Evolutionary conservation across 2,113 vertebrate species (phyloP).

Genomic region (Phrynocephalus versicolor): DNA sequence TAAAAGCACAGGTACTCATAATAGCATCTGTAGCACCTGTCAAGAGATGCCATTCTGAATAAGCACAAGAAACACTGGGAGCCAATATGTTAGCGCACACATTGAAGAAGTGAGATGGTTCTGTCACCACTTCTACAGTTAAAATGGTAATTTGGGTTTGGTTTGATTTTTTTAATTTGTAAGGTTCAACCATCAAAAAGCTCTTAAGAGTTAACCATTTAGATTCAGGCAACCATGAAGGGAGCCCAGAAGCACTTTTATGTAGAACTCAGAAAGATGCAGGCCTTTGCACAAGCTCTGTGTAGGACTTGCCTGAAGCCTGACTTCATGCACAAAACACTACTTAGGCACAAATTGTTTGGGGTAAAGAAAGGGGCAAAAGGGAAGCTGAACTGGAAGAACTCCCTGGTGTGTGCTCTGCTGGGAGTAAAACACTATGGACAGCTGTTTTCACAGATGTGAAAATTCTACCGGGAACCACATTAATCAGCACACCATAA

Average conservation of each 20-base stretch:
- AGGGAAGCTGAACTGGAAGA: not conserved
- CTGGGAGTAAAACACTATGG: not conserved
- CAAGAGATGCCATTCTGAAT: not conserved
- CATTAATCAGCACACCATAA: constrained; percentile 13
- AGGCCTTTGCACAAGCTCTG: not conserved
- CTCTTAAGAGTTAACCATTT: not conserved
- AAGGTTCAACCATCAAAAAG: not conserved
- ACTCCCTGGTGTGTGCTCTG: not conserved
- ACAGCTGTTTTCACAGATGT: not conserved
- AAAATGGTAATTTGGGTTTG: not conserved
- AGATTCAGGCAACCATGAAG: not conserved
- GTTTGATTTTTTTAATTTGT: not conserved
- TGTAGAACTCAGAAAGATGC: not conserved
- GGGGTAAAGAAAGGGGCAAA: not conserved
- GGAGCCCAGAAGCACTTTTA: not conserved
- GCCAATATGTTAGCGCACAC: not conserved
- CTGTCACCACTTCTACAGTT: too few relatives aligned
- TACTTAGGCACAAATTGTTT: not conserved
- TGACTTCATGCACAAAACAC: not conserved
- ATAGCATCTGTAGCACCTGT: not conserved
- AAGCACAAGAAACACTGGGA: not conserved
- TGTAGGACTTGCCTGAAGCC: not conserved
- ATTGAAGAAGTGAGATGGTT: not conserved
- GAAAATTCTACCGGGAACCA: not conserved
- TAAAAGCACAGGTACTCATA: not conserved